These are phyloP conservation scores for Mesocricetus auratus DNA, from an alignment of 2,113 vertebrate genomes.

Conservation along the genomic window DNA sequence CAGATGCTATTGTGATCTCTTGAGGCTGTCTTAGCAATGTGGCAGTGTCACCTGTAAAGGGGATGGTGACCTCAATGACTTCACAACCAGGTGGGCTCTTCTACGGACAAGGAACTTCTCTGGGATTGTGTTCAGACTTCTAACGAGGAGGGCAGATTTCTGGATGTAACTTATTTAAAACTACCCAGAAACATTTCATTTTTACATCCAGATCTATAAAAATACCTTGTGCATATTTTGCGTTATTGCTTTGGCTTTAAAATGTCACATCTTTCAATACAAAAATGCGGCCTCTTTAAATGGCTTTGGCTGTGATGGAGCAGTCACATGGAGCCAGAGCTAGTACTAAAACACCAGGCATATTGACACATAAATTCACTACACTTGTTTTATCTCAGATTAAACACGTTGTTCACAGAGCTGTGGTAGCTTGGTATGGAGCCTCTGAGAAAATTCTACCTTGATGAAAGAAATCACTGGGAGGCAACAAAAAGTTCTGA, in stretches of 20 bases:
- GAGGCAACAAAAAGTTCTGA: not conserved
- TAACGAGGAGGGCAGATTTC: not conserved
- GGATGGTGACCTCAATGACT: not conserved
- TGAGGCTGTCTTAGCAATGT: not conserved
- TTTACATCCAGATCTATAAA: not conserved
- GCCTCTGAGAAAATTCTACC: not conserved
- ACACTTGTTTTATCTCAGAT: constrained; percentile 3
- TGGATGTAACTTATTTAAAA: not conserved
- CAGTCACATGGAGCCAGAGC: constrained; percentile 22
- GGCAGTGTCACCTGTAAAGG: not conserved
- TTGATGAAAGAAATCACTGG: not conserved
- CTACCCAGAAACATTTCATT: not conserved
- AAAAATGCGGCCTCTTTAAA: constrained; percentile 6
- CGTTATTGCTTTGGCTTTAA: not conserved
- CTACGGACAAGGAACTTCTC: not conserved
- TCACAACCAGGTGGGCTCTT: not conserved
- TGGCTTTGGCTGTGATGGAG: constrained; percentile 9
- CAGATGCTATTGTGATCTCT: not conserved
- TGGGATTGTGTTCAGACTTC: not conserved
- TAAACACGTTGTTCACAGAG: not conserved
- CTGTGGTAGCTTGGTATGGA: not conserved
- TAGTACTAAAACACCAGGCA: not conserved
- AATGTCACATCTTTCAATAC: not conserved
- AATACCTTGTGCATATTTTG: not conserved
- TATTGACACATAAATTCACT: not conserved